phyloP scores from a whole-genome alignment of 2,888 invertebrate genomes.

The Alcis repandata region DNA sequence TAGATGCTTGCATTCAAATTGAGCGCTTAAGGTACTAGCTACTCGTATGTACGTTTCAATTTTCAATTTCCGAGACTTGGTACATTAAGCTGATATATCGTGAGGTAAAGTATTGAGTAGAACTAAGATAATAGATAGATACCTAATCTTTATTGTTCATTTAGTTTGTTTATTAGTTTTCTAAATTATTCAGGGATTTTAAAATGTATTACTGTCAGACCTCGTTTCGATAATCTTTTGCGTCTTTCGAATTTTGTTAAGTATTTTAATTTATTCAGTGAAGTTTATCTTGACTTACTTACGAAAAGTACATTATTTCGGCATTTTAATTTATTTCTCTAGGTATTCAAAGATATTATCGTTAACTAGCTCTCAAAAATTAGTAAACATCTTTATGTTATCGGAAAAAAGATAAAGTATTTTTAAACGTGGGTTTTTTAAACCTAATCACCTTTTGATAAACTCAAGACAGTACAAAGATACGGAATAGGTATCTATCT shows the following conservation, averaged over 20 bases:
- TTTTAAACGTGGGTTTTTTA: neutral
- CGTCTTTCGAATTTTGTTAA: neutral
- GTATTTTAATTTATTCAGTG: neutral
- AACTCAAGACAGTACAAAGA: neutral
- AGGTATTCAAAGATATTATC: no score
- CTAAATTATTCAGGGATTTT: no score
- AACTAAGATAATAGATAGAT: no score
- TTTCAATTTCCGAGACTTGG: neutral
- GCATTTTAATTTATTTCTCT: no score
- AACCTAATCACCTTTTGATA: neutral
- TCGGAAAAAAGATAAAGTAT: neutral
- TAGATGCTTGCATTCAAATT: slow-evolving; percentile 7
- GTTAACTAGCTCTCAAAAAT: no score
- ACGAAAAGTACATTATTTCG: no score
- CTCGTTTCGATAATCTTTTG: neutral
- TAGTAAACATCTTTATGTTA: neutral
- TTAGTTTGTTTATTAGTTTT: no score
- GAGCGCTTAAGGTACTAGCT: neutral
- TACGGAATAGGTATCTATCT: neutral
- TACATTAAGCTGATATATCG: neutral
- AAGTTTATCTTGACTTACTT: no score
- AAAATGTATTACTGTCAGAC: neutral
- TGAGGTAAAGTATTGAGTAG: neutral
- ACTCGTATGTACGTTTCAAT: slow-evolving; percentile 16
- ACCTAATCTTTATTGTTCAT: no score